Conservation (phyloP, 2,113 vertebrate species). For the Melanostigma gelatinosum region DNA sequence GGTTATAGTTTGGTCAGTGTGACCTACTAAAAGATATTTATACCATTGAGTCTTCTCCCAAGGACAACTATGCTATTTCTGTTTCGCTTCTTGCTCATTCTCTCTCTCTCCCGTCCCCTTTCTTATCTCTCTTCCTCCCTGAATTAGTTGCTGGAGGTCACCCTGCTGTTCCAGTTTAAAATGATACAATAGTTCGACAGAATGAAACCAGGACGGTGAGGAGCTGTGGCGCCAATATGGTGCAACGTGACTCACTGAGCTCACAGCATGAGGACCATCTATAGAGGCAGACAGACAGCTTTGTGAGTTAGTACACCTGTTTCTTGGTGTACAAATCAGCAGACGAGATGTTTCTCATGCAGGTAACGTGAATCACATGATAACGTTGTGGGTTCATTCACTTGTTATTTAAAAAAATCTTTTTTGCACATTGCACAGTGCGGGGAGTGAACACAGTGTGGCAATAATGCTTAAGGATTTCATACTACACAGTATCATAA, state of each 20-base stretch:
- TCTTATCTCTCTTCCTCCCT: conserved; percentile 55
- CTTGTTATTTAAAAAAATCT: background rate
- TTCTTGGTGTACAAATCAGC: conserved; percentile 23
- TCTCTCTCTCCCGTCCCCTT: conserved; percentile 58
- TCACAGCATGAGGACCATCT: conserved; percentile 32
- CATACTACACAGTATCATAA: background rate
- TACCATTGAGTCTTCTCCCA: conserved; percentile 69
- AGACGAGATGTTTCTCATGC: conserved; percentile 16
- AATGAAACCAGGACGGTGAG: conserved; percentile 79
- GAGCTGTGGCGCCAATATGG: conserved; percentile 56
- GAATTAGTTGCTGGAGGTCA: conserved; percentile 81
- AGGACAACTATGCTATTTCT: conserved; percentile 74
- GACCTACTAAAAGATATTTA: conserved; percentile 81
- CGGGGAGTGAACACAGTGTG: background rate
- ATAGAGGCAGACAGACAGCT: conserved; percentile 12
- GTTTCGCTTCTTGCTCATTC: conserved; percentile 63
- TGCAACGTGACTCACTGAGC: conserved; percentile 65
- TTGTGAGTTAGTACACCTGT: conserved; percentile 9
- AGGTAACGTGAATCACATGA: conserved; percentile 26
- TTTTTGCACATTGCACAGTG: background rate
- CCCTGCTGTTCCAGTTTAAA: conserved; percentile 74
- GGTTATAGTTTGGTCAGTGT: conserved; percentile 60
- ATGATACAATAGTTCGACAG: conserved; percentile 76
- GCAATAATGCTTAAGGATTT: background rate
- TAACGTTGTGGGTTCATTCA: background rate